A percentile compares a stretch with the other conserved stretches of the same genome.
Conservation (phyloP, 37 sponge, comb jelly and placozoan genomes). For the Crambe crambe region DNA sequence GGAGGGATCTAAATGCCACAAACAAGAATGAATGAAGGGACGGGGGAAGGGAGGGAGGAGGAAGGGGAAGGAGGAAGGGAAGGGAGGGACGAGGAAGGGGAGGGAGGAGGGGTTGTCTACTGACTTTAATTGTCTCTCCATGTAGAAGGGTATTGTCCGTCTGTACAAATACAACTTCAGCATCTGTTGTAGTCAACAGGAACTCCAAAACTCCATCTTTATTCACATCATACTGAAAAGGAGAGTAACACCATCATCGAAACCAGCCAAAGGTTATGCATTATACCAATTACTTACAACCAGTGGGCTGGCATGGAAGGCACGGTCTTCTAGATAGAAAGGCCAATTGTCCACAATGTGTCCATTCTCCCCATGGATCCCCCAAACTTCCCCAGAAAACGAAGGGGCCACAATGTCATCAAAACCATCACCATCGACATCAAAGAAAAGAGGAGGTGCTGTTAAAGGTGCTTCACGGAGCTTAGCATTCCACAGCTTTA, state of each 20-base stretch:
- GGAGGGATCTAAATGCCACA: constrained; percentile 56
- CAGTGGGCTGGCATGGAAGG: constrained; percentile 62
- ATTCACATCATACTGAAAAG: constrained; percentile 65
- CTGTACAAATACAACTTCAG: constrained; percentile 62
- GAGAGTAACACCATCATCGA: neutral
- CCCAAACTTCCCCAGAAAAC: constrained; percentile 70
- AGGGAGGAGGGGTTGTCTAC: neutral
- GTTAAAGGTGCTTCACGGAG: constrained; percentile 55
- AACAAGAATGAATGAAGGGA: neutral
- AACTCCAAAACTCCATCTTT: constrained; percentile 66
- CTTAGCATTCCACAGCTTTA: constrained; percentile 40
- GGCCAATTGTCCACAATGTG: constrained; percentile 81
- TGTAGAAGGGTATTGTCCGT: constrained; percentile 48
- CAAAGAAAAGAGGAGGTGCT: constrained; percentile 65
- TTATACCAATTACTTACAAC: constrained; percentile 26
- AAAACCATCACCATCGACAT: constrained; percentile 74
- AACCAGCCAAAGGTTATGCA: neutral
- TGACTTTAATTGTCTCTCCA: constrained; percentile 77
- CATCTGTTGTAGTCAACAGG: constrained; percentile 66
- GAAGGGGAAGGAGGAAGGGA: no score
- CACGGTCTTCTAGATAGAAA: constrained; percentile 62
- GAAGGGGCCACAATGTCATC: constrained; percentile 58
- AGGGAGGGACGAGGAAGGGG: neutral
- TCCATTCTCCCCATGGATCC: constrained; percentile 72
- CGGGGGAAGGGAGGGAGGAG: no score